Percentiles rank a stretch among this genome's conserved stretches.
phyloP scores from a whole-genome alignment of 1,140 invertebrate genomes.

The Anoplolepis gracilipes region DNA sequence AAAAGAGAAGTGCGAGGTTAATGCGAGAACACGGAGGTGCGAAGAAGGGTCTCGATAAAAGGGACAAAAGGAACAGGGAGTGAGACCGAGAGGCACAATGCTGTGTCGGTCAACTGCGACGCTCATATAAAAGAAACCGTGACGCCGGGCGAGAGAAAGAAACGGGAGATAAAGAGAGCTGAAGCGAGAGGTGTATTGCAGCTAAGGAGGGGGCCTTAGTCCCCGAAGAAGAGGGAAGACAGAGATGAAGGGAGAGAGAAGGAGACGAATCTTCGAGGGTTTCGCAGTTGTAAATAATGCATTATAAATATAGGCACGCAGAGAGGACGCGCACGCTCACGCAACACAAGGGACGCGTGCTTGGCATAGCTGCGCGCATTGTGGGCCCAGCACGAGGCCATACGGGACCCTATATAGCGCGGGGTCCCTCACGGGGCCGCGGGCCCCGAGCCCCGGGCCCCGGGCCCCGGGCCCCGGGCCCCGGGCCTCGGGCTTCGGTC shows the following conservation, averaged over 20 bases:
- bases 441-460: too few species aligned
- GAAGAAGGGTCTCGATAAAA: constrained; percentile 47
- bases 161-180: neutral
- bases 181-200: neutral
- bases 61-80: constrained; percentile 51
- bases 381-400: constrained; percentile 82
- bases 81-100: constrained; percentile 58
- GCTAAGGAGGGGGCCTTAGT: neutral
- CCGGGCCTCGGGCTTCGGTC: too few species aligned
- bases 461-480: too few species aligned
- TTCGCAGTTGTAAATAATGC: constrained; percentile 84
- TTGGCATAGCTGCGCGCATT: constrained; percentile 84
- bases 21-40: constrained; percentile 59
- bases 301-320: constrained; percentile 85
- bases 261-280: constrained; percentile 68
- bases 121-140: constrained; percentile 58
- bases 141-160: constrained; percentile 44
- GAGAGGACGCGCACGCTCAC: constrained; percentile 71
- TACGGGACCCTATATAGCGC: constrained; percentile 69
- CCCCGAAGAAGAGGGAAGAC: neutral
- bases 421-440: constrained; percentile 55
- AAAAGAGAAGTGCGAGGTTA: constrained; percentile 57
- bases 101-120: constrained; percentile 63
- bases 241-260: constrained; percentile 16
- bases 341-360: constrained; percentile 84